Evolutionary conservation across 2,113 vertebrate species (phyloP).

Genomic region (Lucifuga dentata): DNA sequence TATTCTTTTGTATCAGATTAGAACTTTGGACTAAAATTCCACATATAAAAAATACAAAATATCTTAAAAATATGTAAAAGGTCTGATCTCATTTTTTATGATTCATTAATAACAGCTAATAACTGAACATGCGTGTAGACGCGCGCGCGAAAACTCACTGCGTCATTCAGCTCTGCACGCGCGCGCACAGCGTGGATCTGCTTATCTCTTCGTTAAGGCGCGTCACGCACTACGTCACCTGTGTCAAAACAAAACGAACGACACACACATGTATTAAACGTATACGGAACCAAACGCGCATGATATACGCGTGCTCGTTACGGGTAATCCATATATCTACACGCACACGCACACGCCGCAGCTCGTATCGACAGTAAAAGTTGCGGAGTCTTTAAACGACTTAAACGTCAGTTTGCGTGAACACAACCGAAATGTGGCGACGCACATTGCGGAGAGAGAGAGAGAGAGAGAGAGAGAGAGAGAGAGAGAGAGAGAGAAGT

Average conservation of each 20-base stretch:
- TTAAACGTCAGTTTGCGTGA: constrained; percentile 9
- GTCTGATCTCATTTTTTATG: too few species aligned
- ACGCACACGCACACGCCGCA: constrained; percentile 9
- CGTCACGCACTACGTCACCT: constrained; percentile 75
- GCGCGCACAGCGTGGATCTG: constrained; percentile 44
- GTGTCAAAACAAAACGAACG: constrained; percentile 70
- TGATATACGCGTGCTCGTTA: neutral
- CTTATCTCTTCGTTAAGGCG: constrained; percentile 62
- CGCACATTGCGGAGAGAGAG: constrained; percentile 52
- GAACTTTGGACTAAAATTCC: too few species aligned
- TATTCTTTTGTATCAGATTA: too few species aligned
- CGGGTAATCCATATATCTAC: neutral
- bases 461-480: neutral
- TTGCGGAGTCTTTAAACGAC: constrained; percentile 31
- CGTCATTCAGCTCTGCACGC: too few species aligned
- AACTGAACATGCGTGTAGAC: neutral
- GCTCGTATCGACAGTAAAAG: constrained; percentile 55
- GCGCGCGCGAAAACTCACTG: neutral
- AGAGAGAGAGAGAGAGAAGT: neutral
- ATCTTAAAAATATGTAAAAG: too few species aligned
- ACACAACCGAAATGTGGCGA: constrained; percentile 23
- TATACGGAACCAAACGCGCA: neutral
- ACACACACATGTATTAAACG: neutral
- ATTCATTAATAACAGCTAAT: too few species aligned
- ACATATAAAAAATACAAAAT: too few species aligned